Conservation (phyloP, 2,888 invertebrate genomes). For the Lithosia quadra region DNA sequence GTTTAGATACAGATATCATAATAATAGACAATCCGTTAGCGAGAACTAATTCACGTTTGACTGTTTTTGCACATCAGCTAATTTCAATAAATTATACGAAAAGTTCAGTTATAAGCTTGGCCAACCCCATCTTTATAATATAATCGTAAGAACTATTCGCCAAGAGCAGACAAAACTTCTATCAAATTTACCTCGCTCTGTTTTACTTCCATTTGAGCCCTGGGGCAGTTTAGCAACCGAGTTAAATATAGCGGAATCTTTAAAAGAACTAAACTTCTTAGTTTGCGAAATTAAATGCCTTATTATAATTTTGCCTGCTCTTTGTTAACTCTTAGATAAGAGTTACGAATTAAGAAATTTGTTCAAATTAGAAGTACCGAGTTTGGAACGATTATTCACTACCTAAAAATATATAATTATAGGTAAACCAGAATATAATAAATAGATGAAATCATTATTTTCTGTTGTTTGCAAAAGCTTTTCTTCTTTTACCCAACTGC, state of each 20-base stretch:
- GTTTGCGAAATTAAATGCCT: background rate
- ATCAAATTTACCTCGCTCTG: slow-evolving; percentile 21
- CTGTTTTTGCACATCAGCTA: background rate
- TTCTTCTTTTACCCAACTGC: no score
- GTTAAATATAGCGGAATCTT: background rate
- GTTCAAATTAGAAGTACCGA: background rate
- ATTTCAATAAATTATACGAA: background rate
- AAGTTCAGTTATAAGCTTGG: background rate
- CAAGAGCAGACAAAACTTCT: slow-evolving; percentile 10
- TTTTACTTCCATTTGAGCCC: slow-evolving; percentile 6
- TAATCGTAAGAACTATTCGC: slow-evolving; percentile 24
- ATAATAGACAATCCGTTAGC: no score
- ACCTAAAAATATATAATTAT: no score
- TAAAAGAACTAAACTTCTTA: slow-evolving; percentile 1
- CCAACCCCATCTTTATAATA: slow-evolving; percentile 3
- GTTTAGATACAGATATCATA: no score
- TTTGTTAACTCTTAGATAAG: background rate
- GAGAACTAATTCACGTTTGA: no score
- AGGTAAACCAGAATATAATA: no score
- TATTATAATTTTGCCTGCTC: background rate
- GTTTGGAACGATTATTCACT: background rate
- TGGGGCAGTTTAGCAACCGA: slow-evolving; percentile 8
- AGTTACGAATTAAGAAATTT: background rate
- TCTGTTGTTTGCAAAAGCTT: no score
- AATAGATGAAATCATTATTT: no score